These are phyloP conservation scores for Gymnobelideus leadbeateri DNA, from an alignment of 2,113 vertebrate genomes.

Conservation along the genomic window DNA sequence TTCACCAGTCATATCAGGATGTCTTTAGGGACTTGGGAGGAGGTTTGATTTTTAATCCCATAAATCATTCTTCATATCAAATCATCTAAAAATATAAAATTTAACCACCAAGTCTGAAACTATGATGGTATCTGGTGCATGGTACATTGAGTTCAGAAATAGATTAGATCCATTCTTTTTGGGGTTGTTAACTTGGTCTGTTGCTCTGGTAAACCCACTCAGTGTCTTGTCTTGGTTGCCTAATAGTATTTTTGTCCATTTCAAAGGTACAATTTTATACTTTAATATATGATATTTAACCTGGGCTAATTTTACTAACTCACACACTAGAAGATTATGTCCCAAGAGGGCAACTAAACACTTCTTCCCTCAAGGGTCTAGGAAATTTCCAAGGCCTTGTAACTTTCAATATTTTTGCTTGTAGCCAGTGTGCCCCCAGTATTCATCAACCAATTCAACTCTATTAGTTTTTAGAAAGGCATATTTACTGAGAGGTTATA, in stretches of 20 bases:
- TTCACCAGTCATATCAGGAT: not conserved
- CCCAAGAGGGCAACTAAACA: too few species aligned
- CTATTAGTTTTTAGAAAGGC: too few species aligned
- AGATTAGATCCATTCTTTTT: not conserved
- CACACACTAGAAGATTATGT: slow-evolving; percentile 24
- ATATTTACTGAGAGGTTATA: too few species aligned
- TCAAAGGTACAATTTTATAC: slow-evolving; percentile 5
- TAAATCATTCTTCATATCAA: not conserved
- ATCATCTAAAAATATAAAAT: not conserved
- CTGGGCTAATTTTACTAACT: not conserved
- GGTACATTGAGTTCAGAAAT: slow-evolving; percentile 15
- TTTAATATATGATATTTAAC: slow-evolving; percentile 34
- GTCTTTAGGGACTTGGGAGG: not conserved
- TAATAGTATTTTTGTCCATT: not conserved
- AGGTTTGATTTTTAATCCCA: slow-evolving; percentile 7
- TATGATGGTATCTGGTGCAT: not conserved
- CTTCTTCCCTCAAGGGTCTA: too few species aligned
- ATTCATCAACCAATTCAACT: too few species aligned
- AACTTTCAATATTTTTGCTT: too few species aligned
- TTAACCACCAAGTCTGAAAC: slow-evolving; percentile 9
- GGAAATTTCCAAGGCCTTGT: too few species aligned
- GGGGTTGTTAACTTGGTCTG: slow-evolving; percentile 2
- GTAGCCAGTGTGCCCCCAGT: too few species aligned
- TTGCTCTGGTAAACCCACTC: not conserved
- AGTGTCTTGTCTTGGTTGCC: not conserved